Percentiles rank a stretch among this genome's conserved stretches.
These are phyloP conservation scores for Rhynchotus rufescens DNA, from an alignment of 2,797 vertebrate species.

Conservation along the genomic window DNA sequence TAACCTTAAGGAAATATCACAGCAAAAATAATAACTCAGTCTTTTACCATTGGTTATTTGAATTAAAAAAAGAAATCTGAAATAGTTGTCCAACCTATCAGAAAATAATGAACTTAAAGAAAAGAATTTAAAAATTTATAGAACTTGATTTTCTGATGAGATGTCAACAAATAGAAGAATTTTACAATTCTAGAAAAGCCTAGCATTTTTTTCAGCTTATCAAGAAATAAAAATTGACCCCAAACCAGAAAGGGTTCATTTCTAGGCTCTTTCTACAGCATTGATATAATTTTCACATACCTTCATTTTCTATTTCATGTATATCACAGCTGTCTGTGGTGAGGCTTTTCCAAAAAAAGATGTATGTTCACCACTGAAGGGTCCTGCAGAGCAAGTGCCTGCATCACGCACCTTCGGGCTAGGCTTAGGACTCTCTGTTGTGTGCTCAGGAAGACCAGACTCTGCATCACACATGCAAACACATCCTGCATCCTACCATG, in stretches of 20 bases:
- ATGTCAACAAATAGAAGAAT: not conserved
- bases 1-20: not conserved
- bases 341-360: not conserved
- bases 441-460: not conserved
- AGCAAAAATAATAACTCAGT: not conserved
- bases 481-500: not conserved
- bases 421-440: not conserved
- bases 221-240: not conserved
- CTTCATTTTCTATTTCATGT: not conserved
- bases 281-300: not conserved
- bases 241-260: not conserved
- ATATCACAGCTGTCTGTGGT: not conserved
- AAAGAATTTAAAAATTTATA: not conserved
- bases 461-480: accelerated
- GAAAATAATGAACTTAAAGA: not conserved
- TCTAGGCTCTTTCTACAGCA: not conserved
- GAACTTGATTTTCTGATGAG: not conserved
- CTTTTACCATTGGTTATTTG: not conserved
- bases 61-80: not conserved
- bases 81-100: not conserved
- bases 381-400: accelerated
- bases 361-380: not conserved
- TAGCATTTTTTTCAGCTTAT: not conserved
- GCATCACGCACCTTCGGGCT: not conserved
- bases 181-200: not conserved